Evolutionary conservation across 2,113 vertebrate genomes (phyloP), one percentile per base, ranked within the genome.

Genomic region (Ellobius talpinus): DNA sequence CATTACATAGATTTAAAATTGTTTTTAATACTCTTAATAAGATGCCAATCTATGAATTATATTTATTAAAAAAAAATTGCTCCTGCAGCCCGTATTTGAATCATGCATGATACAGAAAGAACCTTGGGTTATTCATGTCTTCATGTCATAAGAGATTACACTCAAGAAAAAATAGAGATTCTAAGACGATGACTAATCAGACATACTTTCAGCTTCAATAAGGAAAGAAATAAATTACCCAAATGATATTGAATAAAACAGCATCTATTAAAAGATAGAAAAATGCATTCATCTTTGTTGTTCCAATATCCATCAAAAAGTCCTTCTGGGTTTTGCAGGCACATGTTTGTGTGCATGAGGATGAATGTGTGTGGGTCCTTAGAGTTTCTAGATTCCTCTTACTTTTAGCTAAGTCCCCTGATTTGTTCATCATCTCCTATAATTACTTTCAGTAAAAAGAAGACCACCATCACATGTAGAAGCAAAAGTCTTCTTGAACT

Each of bases 191-290:
- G 3, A 11, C 47, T 26, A 11, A 91, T 47, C 26, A 93, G 11
- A 76, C 26, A 0, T 55, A 21, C 7, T 68, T 70, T 63, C 42
- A 81, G 33, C 6, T 86, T 68, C 84, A 78, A 68, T 78, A 50
- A 73, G 4, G 33, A 74, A 36, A 39, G 2, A 89, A 87, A 63
- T 70, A 73, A 73, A n/a, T 33, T 52, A 10, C 19, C 36, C 50
- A 61, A 95, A 66, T 61, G 61, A 73, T 72, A 90, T 0, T 63
- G 50, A 87, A 85, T 72, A 92, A 95, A 89, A 55, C 13, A 73
- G 50, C 0, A 78, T 29, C 19, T 65, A 1, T 21, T 21, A 76
- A 31, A 13, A 52, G 14, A 82, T 12, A 74, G 9, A 21, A 14
- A 45, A 6, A 61, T 55, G 2, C 47, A 3, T 72, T 86, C 39